Percentiles rank a stretch among this genome's conserved stretches.
phyloP scores from a whole-genome alignment of 2,113 vertebrate genomes.

The Chaetorhynchus papuensis region DNA sequence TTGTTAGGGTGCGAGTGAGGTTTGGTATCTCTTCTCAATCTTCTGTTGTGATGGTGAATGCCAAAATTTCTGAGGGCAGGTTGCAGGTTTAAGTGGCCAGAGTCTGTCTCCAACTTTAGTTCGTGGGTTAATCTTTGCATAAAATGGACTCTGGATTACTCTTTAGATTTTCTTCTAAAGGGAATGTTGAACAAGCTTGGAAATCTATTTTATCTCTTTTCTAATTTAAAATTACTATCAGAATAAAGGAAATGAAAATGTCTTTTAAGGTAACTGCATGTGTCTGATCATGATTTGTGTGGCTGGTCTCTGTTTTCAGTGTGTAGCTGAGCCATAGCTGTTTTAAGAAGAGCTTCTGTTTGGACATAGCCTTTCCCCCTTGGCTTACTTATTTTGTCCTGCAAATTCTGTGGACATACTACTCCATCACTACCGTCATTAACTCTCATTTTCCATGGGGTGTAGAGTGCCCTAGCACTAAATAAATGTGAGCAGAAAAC shows the following conservation, averaged over 20 bases:
- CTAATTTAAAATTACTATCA: not conserved
- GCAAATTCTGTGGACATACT: not conserved
- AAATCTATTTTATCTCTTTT: not conserved
- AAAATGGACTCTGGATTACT: not conserved
- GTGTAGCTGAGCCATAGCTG: not conserved
- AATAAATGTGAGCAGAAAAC: not conserved
- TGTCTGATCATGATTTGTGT: not conserved
- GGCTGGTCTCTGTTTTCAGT: not conserved
- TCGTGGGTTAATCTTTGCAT: not conserved
- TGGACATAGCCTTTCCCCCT: not conserved
- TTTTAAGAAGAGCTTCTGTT: not conserved
- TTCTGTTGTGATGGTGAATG: not conserved
- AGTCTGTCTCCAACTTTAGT: not conserved
- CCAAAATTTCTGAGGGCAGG: not conserved
- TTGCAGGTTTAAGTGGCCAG: not conserved
- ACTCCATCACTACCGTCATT: rapidly evolving
- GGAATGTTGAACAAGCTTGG: not conserved
- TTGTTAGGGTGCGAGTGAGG: not conserved
- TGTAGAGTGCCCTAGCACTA: not conserved
- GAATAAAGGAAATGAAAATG: not conserved
- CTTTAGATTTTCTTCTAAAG: not conserved
- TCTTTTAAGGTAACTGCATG: not conserved
- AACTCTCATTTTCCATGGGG: not conserved
- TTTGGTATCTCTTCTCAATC: not conserved
- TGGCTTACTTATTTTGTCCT: not conserved